Base-by-base conservation (phyloP, 2,888 invertebrate species). In the Ametastegia equiseti region DNA sequence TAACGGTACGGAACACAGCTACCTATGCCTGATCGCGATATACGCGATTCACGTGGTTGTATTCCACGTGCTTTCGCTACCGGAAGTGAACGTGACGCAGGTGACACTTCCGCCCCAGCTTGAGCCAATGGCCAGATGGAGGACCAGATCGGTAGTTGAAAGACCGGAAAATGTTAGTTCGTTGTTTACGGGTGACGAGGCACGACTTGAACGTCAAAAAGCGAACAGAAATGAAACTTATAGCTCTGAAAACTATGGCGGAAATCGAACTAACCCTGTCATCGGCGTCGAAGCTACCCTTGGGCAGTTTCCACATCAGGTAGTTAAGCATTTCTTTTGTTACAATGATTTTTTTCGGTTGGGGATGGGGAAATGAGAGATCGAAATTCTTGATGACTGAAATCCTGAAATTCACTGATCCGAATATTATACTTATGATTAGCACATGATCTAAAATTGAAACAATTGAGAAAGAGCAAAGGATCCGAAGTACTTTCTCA, bases 41-140 rank as follows among this genome's bases (percentile, higher is more conserved):
- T 78, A 78, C 78, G 78, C 78, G 60, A 78, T 78, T 54, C 78
- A 78, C 78, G 60, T 78, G 78, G 39, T 78, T 11, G 39, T 78
- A 36, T 39, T 78, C 30, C 57, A 78, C 60, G 39, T 78, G 13
- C 50, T 54, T 30, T 60, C 60, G 30, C 63, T 60, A 27, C 15
- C 45, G 47, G 71, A 47, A 15, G 5, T 36, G 30, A 15, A 13
- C 1, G 15, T 71, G 4, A 42, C 27, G 1, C 13, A 45, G 2
- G 71, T 71, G 23, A 71, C 71, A 9, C 75, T 23, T 7, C 75
- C 50, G 19, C 36, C 75, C 15, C 23, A 54, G 33, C 36, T 75
- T 13, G 54, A 50, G 54, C 75, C 75, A 0, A 75, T 75, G 75
- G 54, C 75, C 1, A 75, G 75, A 36, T 75, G 75, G 75, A 75